phyloP scores from a whole-genome alignment of 2,113 vertebrate species.

The Megatriorchis doriae region DNA sequence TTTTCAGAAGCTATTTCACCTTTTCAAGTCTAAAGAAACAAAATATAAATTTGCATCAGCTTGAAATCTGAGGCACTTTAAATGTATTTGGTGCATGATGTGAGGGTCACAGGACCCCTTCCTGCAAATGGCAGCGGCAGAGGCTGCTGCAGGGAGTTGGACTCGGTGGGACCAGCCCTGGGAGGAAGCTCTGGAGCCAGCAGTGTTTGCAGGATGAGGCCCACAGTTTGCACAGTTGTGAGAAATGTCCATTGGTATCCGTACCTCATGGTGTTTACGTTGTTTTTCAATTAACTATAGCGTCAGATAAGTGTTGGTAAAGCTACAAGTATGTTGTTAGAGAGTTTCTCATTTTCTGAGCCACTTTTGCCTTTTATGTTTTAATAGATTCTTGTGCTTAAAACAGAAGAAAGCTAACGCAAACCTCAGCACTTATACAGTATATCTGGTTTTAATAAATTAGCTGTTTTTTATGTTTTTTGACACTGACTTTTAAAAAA shows the following conservation, averaged over 20 bases:
- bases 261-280: not conserved
- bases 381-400: not conserved
- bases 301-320: not conserved
- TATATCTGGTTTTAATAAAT: not conserved
- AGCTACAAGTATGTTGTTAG: not conserved
- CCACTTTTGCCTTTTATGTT: slow-evolving; percentile 1
- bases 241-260: not conserved
- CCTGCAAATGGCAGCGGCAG: not conserved
- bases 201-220: not conserved
- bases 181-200: not conserved
- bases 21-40: not conserved
- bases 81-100: not conserved
- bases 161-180: not conserved
- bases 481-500: slow-evolving; percentile 3
- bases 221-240: not conserved
- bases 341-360: not conserved
- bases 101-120: not conserved
- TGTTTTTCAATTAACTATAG: not conserved
- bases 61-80: slow-evolving; percentile 11
- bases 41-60: not conserved
- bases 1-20: not conserved
- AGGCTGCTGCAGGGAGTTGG: not conserved
- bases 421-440: not conserved
- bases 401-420: not conserved
- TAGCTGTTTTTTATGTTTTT: not conserved